These are phyloP conservation scores for Zelleria hepariella DNA, from an alignment of 2,888 invertebrate genomes.

Conservation along the genomic window DNA sequence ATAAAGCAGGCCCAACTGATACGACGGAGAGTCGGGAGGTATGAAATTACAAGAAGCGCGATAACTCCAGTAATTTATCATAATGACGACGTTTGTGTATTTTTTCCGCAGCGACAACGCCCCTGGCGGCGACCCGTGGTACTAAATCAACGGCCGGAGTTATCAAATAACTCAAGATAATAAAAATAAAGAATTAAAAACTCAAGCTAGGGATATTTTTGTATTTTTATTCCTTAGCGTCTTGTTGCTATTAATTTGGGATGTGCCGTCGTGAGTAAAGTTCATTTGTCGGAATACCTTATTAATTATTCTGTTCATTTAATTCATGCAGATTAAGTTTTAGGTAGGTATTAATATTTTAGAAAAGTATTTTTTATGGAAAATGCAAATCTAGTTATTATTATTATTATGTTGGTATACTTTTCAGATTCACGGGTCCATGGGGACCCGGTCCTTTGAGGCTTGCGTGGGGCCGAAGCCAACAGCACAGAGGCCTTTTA, in stretches of 20 bases:
- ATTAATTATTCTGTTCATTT: too few relatives aligned
- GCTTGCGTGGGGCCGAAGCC: too few relatives aligned
- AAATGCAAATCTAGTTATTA: too few relatives aligned
- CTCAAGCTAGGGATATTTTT: background rate
- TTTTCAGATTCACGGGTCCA: too few relatives aligned
- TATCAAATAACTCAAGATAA: slow-evolving; percentile 64
- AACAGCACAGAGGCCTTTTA: too few relatives aligned
- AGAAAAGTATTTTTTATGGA: too few relatives aligned
- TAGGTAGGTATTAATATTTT: too few relatives aligned
- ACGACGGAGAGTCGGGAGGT: slow-evolving; percentile 21
- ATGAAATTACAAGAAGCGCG: slow-evolving; percentile 35
- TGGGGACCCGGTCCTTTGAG: too few relatives aligned
- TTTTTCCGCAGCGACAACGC: slow-evolving; percentile 35
- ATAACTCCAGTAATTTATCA: slow-evolving; percentile 53
- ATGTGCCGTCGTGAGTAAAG: background rate
- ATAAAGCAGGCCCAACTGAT: slow-evolving; percentile 17
- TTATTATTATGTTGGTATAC: too few relatives aligned
- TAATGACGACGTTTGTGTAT: slow-evolving; percentile 38
- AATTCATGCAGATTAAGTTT: too few relatives aligned
- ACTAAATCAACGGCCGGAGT: slow-evolving; percentile 62
- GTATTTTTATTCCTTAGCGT: background rate
- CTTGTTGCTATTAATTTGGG: background rate
- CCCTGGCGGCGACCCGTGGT: slow-evolving; percentile 38
- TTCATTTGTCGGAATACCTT: background rate
- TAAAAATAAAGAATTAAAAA: slow-evolving; percentile 2